Evolutionary conservation across 2,113 vertebrate genomes (phyloP).

Genomic region (Chaetorhynchus papuensis): DNA sequence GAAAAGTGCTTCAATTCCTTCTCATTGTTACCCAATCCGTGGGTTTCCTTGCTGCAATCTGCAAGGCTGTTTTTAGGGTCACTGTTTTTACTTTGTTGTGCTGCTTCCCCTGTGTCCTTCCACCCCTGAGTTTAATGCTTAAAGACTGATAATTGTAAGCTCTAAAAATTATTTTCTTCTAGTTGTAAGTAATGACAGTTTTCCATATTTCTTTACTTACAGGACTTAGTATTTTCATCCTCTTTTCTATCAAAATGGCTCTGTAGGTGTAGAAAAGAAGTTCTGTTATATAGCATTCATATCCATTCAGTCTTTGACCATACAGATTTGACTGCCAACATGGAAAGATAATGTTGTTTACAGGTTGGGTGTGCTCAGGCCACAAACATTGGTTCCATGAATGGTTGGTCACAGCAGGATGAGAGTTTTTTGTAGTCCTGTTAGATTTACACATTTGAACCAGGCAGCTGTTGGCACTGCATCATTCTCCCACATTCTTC

Average conservation of each 20-base stretch:
- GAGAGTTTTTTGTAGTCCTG: not conserved
- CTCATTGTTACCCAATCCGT: not conserved
- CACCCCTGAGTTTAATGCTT: not conserved
- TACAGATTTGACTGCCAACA: not conserved
- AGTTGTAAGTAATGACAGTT: not conserved
- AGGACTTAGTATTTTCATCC: not conserved
- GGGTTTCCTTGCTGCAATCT: not conserved
- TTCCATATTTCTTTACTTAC: not conserved
- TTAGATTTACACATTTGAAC: not conserved
- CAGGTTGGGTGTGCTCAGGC: not conserved
- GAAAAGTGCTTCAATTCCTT: not conserved
- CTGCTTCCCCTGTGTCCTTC: not conserved
- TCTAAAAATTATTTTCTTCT: not conserved
- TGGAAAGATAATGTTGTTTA: not conserved
- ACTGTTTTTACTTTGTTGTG: not conserved
- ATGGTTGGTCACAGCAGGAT: not conserved
- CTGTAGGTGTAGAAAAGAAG: not conserved
- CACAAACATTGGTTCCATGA: not conserved
- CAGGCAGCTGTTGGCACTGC: not conserved
- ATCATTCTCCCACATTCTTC: not conserved
- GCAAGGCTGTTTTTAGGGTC: not conserved
- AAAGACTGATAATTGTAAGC: not conserved
- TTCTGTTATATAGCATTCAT: not conserved
- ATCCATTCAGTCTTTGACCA: not conserved
- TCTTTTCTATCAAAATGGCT: not conserved